Percentiles rank a stretch among this genome's conserved stretches.
These are phyloP conservation scores for Todus mexicanus DNA, from an alignment of 2,797 vertebrate genomes.

Conservation along the genomic window DNA sequence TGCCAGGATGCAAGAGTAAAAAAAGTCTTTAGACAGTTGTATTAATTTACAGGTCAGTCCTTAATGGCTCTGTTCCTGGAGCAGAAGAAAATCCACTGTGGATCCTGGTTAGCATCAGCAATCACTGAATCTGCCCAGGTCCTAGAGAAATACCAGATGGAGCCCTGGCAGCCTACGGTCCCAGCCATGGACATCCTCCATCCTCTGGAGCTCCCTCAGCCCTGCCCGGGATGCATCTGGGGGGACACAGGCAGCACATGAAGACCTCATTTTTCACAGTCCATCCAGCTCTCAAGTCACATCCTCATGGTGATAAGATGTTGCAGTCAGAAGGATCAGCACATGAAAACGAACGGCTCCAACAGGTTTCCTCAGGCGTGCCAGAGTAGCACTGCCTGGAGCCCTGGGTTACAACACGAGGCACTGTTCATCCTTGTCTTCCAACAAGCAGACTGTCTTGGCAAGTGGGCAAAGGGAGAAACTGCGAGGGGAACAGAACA, in stretches of 20 bases:
- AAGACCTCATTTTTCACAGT: background rate
- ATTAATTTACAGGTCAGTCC: constrained; percentile 21
- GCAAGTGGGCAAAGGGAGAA: background rate
- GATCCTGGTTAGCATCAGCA: constrained; percentile 3
- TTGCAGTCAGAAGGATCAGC: background rate
- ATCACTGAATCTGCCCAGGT: background rate
- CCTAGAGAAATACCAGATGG: constrained; percentile 11
- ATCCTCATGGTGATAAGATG: background rate
- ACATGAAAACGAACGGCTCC: background rate
- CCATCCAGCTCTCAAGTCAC: background rate
- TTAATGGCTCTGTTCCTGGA: constrained; percentile 2
- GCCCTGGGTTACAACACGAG: background rate
- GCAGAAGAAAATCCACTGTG: background rate
- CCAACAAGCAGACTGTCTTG: background rate
- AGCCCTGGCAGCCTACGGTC: background rate
- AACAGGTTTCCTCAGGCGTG: accelerated
- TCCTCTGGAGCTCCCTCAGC: background rate
- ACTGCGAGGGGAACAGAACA: constrained; percentile 17
- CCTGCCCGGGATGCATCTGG: background rate
- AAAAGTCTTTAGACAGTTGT: background rate
- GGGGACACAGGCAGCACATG: background rate
- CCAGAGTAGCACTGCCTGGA: background rate
- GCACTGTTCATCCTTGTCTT: background rate
- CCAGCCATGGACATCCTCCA: background rate
- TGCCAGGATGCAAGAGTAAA: background rate